These are phyloP conservation scores for Diacarnus erythraeanus DNA, from an alignment of 37 sponge, comb jelly and placozoan genomes.

Conservation along the genomic window DNA sequence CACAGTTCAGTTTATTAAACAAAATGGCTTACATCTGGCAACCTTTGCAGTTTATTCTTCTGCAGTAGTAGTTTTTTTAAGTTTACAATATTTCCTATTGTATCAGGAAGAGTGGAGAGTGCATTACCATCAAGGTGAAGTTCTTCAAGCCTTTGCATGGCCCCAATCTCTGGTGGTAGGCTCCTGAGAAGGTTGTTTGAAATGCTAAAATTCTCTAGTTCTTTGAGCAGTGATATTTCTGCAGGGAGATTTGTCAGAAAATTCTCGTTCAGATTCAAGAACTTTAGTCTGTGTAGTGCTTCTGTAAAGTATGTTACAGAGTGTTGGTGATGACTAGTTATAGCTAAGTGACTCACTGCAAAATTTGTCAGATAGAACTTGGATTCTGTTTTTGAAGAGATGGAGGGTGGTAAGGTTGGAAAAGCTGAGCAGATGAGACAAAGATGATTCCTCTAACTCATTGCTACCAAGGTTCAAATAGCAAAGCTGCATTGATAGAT, in stretches of 20 bases:
- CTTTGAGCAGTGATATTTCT: neutral
- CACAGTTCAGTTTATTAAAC: neutral
- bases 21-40: neutral
- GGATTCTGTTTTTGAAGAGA: neutral
- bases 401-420: neutral
- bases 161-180: neutral
- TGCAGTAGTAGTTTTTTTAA: neutral
- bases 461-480: constrained; percentile 10
- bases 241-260: neutral
- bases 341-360: neutral
- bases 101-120: neutral
- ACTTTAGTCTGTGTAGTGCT: neutral
- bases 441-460: neutral
- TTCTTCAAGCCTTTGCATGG: neutral
- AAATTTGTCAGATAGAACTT: neutral
- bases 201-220: neutral
- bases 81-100: neutral
- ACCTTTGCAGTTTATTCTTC: neutral
- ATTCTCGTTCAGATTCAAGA: neutral
- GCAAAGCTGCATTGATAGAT: neutral
- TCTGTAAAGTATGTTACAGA: neutral
- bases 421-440: neutral
- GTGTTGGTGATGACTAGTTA: neutral
- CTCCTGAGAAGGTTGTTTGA: neutral
- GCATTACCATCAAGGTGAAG: neutral